Evolutionary conservation across 37 sponge, comb jelly and placozoan species (phyloP).

Genomic region (Halisarca cf. caerulea): DNA sequence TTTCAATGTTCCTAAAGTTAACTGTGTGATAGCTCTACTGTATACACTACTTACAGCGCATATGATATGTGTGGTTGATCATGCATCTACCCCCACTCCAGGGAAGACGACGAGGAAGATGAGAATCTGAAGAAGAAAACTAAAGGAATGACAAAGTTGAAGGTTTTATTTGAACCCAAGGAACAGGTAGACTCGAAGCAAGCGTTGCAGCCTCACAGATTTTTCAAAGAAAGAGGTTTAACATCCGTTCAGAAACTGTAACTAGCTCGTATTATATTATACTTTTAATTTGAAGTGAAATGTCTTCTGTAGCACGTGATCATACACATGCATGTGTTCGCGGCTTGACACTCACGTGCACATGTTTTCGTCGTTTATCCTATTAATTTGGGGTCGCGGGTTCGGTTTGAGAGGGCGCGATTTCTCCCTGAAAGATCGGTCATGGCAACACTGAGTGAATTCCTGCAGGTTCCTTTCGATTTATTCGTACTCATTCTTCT

Average conservation of each 20-base stretch:
- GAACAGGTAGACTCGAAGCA: neutral
- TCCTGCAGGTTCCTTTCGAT: conserved; percentile 17
- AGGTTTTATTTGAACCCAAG: neutral
- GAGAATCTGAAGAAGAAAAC: neutral
- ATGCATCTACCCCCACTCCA: neutral
- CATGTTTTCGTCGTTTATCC: too few relatives aligned
- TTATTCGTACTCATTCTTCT: conserved; percentile 1
- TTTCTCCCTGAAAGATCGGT: neutral
- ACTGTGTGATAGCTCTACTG: too few relatives aligned
- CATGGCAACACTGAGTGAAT: neutral
- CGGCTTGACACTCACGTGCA: too few relatives aligned
- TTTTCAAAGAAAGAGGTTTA: conserved; percentile 12
- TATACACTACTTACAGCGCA: neutral
- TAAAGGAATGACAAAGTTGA: neutral
- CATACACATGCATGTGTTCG: too few relatives aligned
- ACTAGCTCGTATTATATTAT: too few relatives aligned
- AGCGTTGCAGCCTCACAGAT: neutral
- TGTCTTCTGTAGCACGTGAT: too few relatives aligned
- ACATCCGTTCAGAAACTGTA: neutral
- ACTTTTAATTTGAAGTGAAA: too few relatives aligned
- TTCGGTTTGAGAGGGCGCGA: too few relatives aligned
- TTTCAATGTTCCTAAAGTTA: too few relatives aligned
- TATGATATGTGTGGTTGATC: neutral
- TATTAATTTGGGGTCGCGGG: too few relatives aligned
- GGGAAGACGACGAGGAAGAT: conserved; percentile 29